These are phyloP conservation scores for Pluvianellus socialis DNA, from an alignment of 2,113 vertebrate species.

Conservation along the genomic window DNA sequence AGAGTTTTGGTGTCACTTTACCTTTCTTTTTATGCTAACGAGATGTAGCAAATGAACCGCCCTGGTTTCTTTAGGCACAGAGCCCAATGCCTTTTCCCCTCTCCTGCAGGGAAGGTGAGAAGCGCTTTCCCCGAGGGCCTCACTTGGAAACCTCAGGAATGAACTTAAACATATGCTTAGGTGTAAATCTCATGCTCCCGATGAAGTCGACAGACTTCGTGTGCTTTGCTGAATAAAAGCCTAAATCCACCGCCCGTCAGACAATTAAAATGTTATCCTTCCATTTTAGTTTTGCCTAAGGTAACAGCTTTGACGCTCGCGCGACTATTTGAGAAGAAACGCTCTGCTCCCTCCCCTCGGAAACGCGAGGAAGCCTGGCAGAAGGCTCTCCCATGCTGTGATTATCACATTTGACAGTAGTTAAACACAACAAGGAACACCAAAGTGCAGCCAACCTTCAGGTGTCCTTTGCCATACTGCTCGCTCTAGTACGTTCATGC, in stretches of 20 bases:
- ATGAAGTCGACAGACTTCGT: not conserved
- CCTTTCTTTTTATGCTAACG: not conserved
- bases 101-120: not conserved
- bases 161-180: not conserved
- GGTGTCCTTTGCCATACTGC: not conserved
- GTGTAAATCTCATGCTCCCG: not conserved
- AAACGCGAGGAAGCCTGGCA: not conserved
- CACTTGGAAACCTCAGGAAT: not conserved
- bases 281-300: not conserved
- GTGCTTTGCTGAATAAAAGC: not conserved
- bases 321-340: not conserved
- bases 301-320: not conserved
- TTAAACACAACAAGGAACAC: not conserved
- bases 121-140: not conserved
- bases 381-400: not conserved
- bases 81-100: not conserved
- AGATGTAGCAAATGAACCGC: not conserved
- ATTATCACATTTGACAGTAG: not conserved
- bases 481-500: not conserved
- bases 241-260: not conserved
- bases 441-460: not conserved
- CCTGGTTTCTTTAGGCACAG: not conserved
- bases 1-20: not conserved
- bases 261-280: not conserved
- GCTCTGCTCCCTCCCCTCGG: not conserved